Conservation (phyloP, 2,888 invertebrate genomes). For the Abrostola triplasia region DNA sequence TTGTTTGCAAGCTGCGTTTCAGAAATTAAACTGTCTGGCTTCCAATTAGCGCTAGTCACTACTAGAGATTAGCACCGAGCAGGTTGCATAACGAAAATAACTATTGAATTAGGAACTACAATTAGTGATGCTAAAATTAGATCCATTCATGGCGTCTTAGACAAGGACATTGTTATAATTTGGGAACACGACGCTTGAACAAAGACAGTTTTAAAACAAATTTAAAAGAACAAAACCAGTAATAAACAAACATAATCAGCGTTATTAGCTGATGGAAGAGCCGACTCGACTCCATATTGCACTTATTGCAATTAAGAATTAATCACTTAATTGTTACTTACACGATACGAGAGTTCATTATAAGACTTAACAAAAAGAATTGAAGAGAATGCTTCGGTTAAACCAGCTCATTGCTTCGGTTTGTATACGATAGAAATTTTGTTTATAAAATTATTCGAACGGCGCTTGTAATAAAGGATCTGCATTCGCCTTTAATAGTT, state of each 20-base stretch:
- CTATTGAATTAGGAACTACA: conserved; percentile 64
- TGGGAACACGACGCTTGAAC: conserved; percentile 27
- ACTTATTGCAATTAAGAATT: conserved; percentile 74
- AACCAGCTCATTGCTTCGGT: too few species aligned
- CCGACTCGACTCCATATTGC: conserved; percentile 70
- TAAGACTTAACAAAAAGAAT: too few species aligned
- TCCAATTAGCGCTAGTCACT: conserved; percentile 73
- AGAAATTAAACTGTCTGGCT: conserved; percentile 77
- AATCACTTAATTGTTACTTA: conserved; percentile 73
- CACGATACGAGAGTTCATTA: conserved; percentile 61
- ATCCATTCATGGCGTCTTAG: conserved; percentile 28
- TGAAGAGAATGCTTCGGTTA: too few species aligned
- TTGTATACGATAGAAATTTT: too few species aligned
- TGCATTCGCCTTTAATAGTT: conserved; percentile 4
- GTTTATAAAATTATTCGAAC: conserved; percentile 3
- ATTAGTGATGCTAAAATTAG: conserved; percentile 68
- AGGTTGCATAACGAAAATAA: conserved; percentile 65
- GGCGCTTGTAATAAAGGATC: conserved; percentile 5
- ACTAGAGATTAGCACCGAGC: conserved; percentile 61
- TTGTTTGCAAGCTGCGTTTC: conserved; percentile 64
- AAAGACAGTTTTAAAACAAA: not conserved
- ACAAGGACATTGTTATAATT: conserved; percentile 56
- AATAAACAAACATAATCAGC: conserved; percentile 55
- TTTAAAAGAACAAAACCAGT: conserved; percentile 25
- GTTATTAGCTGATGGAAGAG: conserved; percentile 56